These are phyloP conservation scores for Hippocampus mohnikei DNA, from an alignment of 2,113 vertebrate species.

Conservation along the genomic window DNA sequence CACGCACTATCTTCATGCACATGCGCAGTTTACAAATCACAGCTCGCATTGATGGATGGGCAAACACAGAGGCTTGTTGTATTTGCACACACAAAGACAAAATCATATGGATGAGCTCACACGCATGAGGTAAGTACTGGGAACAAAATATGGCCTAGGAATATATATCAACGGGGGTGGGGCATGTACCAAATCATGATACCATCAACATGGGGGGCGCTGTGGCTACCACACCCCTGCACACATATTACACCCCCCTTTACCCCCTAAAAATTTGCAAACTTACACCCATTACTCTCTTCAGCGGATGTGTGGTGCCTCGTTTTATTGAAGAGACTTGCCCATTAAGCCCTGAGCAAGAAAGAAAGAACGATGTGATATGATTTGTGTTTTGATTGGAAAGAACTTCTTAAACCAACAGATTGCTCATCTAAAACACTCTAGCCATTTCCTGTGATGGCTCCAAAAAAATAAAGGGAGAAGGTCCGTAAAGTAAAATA, in stretches of 20 bases:
- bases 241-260: slow-evolving; percentile 25
- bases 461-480: slow-evolving; percentile 8
- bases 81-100: slow-evolving; percentile 24
- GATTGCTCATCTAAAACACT: slow-evolving; percentile 19
- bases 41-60: slow-evolving; percentile 7
- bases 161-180: no score
- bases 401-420: slow-evolving; percentile 37
- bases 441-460: slow-evolving; percentile 19
- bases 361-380: background rate
- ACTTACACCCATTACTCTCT: slow-evolving; percentile 21
- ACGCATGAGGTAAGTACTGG: slow-evolving; percentile 3
- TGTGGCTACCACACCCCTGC: no score
- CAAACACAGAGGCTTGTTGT: slow-evolving; percentile 28
- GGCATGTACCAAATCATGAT: no score
- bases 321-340: slow-evolving; percentile 3
- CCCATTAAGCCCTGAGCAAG: slow-evolving; percentile 36
- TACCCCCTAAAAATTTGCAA: slow-evolving; percentile 14
- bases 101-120: slow-evolving; percentile 48
- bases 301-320: slow-evolving; percentile 30
- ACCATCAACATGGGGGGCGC: no score
- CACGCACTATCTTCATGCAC: background rate
- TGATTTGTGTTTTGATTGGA: slow-evolving; percentile 33
- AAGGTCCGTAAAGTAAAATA: slow-evolving; percentile 22
- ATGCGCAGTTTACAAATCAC: background rate
- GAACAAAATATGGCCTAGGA: no score